Base-by-base conservation (phyloP, 64 coral and sea anemone genomes). In the Acropora tenuis region DNA sequence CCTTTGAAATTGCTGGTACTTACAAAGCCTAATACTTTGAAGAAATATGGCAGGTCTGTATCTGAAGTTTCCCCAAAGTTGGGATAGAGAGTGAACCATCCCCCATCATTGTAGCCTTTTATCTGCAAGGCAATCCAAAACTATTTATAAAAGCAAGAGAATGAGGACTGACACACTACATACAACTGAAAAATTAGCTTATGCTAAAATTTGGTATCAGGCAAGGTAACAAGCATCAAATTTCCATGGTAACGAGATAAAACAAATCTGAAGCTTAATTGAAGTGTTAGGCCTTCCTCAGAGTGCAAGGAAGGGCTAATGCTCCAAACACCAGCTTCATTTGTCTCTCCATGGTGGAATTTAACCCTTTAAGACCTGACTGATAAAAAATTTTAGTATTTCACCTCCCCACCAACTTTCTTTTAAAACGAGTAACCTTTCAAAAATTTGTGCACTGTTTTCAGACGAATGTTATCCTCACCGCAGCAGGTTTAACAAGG, bases 21-120 rank as follows among this genome's bases (percentile, higher is more conserved):
- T 86, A 98, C 96, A 84, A 44, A 83, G 67, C 91, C 88, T 45
- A 99, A 87, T 8, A 90, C 80, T 45, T 88, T 75, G 82, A 99
- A 93, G 84, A 99, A 99, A 57, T 86, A 95, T 8, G 97, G 97
- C 0, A 89, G 78, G 18, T 92, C 91, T 68, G 50, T 75, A 18
- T 89, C 80, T 66, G 83, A 59, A 79, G 92, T 79, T 90, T 99
- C 97, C 18, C 92, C 94, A 86, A 96, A 99, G 68, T 96, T 99
- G 44, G 94, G 94, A 50, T 91, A 99, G 11, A 99, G 20, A 19
- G 97, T 99, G 43, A 99, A 99, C 97, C 97, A 99, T 4, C 97
- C 97, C 19, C 97, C 97, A 72, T 99, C 97, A 63, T 99, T 99
- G 45, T 93, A 99, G 9, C 97, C 97, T 52, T 88, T 82, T 15